Conservation (phyloP, 2,888 invertebrate genomes). For the Leptopilina drosophilae region DNA sequence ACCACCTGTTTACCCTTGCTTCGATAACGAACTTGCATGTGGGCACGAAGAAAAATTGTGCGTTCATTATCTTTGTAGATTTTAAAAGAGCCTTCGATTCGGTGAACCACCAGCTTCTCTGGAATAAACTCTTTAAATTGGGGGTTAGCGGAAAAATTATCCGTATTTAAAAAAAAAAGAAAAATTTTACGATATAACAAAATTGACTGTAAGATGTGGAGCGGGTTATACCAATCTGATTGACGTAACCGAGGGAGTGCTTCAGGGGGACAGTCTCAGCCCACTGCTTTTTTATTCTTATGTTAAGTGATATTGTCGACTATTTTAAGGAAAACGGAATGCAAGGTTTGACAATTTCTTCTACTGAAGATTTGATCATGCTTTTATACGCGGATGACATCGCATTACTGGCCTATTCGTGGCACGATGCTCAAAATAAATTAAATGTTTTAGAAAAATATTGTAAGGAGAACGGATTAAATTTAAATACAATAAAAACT, state of each 20-base stretch:
- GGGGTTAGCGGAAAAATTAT: background rate
- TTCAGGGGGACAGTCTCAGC: too few relatives aligned
- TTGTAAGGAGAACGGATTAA: too few relatives aligned
- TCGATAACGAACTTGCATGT: background rate
- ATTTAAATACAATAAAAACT: too few relatives aligned
- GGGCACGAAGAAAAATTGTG: background rate
- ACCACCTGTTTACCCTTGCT: background rate
- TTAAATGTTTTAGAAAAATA: too few relatives aligned
- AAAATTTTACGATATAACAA: background rate
- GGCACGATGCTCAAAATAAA: too few relatives aligned
- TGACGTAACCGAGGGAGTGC: background rate
- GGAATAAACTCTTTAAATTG: background rate
- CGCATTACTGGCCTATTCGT: too few relatives aligned
- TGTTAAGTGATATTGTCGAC: too few relatives aligned
- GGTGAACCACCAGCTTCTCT: background rate
- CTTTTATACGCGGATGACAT: too few relatives aligned
- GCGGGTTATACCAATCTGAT: background rate
- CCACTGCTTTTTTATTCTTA: too few relatives aligned
- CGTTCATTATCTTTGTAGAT: background rate
- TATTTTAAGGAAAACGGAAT: too few relatives aligned
- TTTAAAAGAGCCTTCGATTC: slow-evolving; percentile 11
- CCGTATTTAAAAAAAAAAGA: background rate
- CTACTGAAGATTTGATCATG: too few relatives aligned
- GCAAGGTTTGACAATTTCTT: too few relatives aligned
- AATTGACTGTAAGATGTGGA: background rate